Percentiles rank a stretch among this genome's conserved stretches.
Evolutionary conservation across 2,113 vertebrate genomes (phyloP).

Genomic region (Damaliscus lunatus): DNA sequence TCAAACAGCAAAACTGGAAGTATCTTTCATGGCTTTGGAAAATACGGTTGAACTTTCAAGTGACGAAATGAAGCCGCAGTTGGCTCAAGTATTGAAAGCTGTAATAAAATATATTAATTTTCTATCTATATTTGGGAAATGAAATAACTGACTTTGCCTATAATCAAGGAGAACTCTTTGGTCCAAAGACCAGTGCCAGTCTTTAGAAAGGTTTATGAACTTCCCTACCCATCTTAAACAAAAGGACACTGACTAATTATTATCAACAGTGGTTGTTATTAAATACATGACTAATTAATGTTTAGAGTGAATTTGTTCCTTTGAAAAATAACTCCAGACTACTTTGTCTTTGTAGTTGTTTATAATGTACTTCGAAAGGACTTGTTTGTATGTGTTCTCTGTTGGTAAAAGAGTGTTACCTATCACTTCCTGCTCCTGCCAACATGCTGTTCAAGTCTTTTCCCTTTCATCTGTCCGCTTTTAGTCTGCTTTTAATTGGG

Average conservation of each 20-base stretch:
- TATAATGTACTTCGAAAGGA: neutral
- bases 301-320: neutral
- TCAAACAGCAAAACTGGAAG: neutral
- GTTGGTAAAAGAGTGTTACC: neutral
- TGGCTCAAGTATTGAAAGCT: neutral
- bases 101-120: neutral
- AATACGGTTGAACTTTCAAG: neutral
- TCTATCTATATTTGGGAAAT: neutral
- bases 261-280: neutral
- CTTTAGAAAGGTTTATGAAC: neutral
- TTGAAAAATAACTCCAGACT: neutral
- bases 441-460: neutral
- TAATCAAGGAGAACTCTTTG: neutral
- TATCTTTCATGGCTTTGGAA: neutral
- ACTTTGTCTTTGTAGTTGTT: neutral
- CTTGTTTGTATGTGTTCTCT: neutral
- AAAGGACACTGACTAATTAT: neutral
- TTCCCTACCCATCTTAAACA: neutral
- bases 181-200: neutral
- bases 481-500: neutral
- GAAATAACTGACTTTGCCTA: neutral
- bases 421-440: neutral
- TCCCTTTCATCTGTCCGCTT: neutral
- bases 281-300: neutral
- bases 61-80: neutral